Conservation (phyloP, 2,113 vertebrate genomes). For the Malurus alboscapulatus region DNA sequence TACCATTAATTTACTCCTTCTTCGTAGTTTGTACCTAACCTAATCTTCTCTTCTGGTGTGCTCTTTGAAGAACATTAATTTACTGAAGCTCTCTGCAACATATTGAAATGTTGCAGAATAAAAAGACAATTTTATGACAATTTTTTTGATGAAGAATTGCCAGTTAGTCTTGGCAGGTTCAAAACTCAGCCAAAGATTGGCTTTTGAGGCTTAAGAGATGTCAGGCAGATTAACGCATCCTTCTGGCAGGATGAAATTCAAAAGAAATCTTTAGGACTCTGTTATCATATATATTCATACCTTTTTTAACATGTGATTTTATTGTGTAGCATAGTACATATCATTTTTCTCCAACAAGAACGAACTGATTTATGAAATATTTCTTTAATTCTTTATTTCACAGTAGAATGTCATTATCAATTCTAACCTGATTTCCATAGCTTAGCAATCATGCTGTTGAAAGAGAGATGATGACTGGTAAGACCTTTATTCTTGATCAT, state of each 20-base stretch:
- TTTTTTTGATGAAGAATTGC: not conserved
- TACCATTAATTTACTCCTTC: not conserved
- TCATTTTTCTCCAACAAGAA: not conserved
- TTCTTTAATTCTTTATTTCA: slow-evolving; percentile 39
- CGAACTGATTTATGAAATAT: slow-evolving; percentile 13
- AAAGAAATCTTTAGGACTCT: not conserved
- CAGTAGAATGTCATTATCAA: slow-evolving; percentile 21
- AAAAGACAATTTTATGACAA: not conserved
- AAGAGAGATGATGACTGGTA: slow-evolving; percentile 67
- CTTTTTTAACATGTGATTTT: slow-evolving; percentile 5
- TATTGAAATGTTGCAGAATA: not conserved
- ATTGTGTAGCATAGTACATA: not conserved
- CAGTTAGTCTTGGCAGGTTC: not conserved
- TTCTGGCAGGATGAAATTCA: not conserved
- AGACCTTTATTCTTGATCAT: slow-evolving; percentile 72
- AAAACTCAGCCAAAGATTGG: not conserved
- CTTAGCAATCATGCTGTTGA: slow-evolving; percentile 57
- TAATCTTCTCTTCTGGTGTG: not conserved
- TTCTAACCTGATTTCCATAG: slow-evolving; percentile 36
- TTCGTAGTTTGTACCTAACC: not conserved
- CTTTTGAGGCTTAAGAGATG: not conserved
- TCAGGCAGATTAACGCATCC: not conserved
- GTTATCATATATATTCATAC: not conserved
- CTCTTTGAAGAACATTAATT: not conserved
- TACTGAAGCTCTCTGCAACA: not conserved